These are phyloP conservation scores for Lepus europaeus DNA, from an alignment of 2,113 vertebrate genomes.

Conservation along the genomic window DNA sequence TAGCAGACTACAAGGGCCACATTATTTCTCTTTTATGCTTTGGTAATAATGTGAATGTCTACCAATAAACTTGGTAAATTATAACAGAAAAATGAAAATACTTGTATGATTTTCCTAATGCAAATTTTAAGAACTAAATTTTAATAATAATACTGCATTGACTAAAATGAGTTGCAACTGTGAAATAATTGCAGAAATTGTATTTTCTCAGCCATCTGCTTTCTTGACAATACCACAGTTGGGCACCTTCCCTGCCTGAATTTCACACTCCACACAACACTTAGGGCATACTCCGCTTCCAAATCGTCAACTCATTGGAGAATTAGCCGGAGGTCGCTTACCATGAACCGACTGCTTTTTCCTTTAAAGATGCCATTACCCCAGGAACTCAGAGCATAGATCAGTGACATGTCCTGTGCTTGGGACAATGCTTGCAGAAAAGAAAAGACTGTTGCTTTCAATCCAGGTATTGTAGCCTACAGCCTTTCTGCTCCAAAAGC, in stretches of 20 bases:
- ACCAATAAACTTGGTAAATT: background rate
- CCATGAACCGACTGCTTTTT: background rate
- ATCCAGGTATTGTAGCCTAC: background rate
- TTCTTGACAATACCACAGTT: background rate
- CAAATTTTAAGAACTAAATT: slow-evolving; percentile 34
- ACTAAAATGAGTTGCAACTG: background rate
- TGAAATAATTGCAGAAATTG: slow-evolving; percentile 32
- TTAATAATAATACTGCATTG: slow-evolving; percentile 28
- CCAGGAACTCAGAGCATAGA: background rate
- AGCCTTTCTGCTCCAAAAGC: background rate
- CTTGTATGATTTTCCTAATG: background rate
- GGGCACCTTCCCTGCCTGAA: background rate
- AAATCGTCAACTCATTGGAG: slow-evolving; percentile 61
- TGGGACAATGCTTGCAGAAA: background rate
- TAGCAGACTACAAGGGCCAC: background rate
- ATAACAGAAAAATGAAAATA: slow-evolving; percentile 58
- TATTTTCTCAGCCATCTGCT: slow-evolving; percentile 40
- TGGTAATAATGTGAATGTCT: background rate
- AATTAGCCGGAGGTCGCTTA: background rate
- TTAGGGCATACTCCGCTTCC: background rate
- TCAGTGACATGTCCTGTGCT: background rate
- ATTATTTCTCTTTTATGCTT: background rate
- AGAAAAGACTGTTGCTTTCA: background rate
- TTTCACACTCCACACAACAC: background rate
- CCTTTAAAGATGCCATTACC: slow-evolving; percentile 34